A percentile compares a stretch with the other conserved stretches of the same genome.
phyloP scores from a whole-genome alignment of 23 tunicate genomes.

The Ascidia mentula region DNA sequence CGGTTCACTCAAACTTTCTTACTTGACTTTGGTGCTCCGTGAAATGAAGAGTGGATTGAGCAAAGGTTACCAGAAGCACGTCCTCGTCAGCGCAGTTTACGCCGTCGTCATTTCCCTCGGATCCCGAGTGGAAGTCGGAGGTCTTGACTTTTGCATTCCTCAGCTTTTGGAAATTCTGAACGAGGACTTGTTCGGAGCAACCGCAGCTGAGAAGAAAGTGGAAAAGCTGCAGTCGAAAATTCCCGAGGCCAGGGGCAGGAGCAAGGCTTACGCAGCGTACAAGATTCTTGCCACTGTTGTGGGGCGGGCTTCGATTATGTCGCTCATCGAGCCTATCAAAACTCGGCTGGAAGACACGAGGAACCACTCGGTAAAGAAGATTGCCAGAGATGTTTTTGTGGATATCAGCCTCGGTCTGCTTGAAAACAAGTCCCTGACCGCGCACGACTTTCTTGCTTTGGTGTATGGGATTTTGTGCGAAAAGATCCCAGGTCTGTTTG shows the following conservation, averaged over 20 bases:
- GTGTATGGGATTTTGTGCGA: conserved; percentile 59
- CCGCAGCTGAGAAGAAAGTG: conserved; percentile 59
- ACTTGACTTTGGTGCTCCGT: conserved; percentile 38
- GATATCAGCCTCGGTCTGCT: conserved; percentile 71
- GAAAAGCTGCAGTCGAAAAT: conserved; percentile 56
- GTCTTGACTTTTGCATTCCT: conserved; percentile 40
- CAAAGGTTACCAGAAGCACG: conserved; percentile 87
- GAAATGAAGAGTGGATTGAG: conserved; percentile 66
- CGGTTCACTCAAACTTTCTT: conserved; percentile 32
- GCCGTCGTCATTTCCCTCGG: conserved; percentile 20
- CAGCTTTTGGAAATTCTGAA: conserved; percentile 42
- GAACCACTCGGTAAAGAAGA: conserved; percentile 41
- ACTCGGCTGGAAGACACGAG: conserved; percentile 41
- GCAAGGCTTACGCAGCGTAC: conserved; percentile 49
- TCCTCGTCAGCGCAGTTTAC: conserved; percentile 38
- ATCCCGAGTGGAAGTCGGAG: conserved; percentile 39
- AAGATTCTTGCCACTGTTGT: conserved; percentile 38
- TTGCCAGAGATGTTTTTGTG: conserved; percentile 28
- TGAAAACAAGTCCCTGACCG: conserved; percentile 32
- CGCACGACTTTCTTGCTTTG: conserved; percentile 49
- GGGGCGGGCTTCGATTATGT: conserved; percentile 15
- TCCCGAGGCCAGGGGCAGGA: conserved; percentile 93
- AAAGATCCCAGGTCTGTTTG: conserved; percentile 48
- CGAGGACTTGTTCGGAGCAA: conserved; percentile 66
- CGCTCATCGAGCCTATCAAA: conserved; percentile 65